These are phyloP conservation scores for Torymus texanus DNA, from an alignment of 2,888 invertebrate species.

Conservation along the genomic window DNA sequence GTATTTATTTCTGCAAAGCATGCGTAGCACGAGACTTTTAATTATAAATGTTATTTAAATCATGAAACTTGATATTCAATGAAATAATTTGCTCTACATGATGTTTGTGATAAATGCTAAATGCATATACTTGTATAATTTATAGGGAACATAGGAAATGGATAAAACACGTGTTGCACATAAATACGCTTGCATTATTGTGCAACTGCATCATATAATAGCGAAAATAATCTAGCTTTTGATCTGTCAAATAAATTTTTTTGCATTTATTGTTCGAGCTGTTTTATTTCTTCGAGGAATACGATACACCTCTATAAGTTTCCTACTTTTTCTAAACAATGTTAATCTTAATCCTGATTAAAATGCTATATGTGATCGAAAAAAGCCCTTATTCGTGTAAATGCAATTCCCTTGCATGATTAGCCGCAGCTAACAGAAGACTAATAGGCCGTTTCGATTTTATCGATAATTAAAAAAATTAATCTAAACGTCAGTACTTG, in stretches of 20 bases:
- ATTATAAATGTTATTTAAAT: no score
- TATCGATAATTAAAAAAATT: slow-evolving; percentile 46
- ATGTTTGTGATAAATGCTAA: not conserved
- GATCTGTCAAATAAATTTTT: no score
- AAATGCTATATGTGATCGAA: not conserved
- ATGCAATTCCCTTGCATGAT: slow-evolving; percentile 21
- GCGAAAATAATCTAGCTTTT: no score
- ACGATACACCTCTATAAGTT: no score
- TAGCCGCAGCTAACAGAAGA: slow-evolving; percentile 17
- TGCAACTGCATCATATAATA: not conserved
- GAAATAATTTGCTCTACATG: not conserved
- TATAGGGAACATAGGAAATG: not conserved
- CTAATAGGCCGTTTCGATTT: slow-evolving; percentile 8
- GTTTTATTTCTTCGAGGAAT: no score
- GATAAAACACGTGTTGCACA: slow-evolving; percentile 18
- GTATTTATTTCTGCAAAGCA: no score
- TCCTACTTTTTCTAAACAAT: no score
- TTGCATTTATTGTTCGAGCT: no score
- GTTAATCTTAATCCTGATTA: no score
- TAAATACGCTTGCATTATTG: slow-evolving; percentile 18
- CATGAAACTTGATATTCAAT: slow-evolving; percentile 4
- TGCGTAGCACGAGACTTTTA: no score
- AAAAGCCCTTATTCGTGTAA: slow-evolving; percentile 7
- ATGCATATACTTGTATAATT: not conserved
- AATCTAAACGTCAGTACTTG: slow-evolving; percentile 37